Percentiles rank a stretch among this genome's conserved stretches.
These are phyloP conservation scores for Drosophila albomicans DNA, from an alignment of 1,140 invertebrate species.

Conservation along the genomic window DNA sequence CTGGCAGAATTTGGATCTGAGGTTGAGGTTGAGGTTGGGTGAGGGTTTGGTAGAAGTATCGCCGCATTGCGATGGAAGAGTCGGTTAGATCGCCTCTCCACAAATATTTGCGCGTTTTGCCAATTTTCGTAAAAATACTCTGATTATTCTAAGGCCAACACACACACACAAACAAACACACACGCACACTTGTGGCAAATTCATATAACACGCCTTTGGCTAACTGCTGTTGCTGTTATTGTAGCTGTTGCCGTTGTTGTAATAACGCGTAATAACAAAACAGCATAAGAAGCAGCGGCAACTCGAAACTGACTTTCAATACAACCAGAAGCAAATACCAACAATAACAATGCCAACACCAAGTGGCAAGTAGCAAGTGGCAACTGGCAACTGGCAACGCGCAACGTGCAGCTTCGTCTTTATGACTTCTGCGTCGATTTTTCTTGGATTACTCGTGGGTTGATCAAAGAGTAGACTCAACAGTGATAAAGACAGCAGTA, in stretches of 20 bases:
- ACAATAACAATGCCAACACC: constrained; percentile 41
- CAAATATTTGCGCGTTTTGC: constrained; percentile 72
- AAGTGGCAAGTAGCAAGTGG: constrained; percentile 41
- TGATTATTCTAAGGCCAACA: constrained; percentile 64
- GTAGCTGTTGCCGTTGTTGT: constrained; percentile 46
- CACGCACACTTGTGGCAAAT: not conserved
- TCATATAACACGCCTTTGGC: constrained; percentile 43
- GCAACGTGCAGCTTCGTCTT: constrained; percentile 66
- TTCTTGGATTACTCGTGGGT: constrained; percentile 14
- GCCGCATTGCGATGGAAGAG: constrained; percentile 7
- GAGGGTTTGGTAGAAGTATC: not conserved
- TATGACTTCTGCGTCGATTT: constrained; percentile 60
- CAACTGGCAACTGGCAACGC: constrained; percentile 50
- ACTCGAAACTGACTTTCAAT: constrained; percentile 57
- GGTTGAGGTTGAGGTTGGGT: not conserved
- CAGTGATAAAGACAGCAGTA: not conserved
- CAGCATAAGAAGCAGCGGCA: constrained; percentile 48
- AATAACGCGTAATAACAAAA: constrained; percentile 74
- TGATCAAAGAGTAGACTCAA: not conserved
- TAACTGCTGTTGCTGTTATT: constrained; percentile 53
- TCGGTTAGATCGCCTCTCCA: constrained; percentile 10
- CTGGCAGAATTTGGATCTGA: constrained; percentile 34
- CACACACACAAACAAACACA: constrained; percentile 23
- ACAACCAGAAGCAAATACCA: constrained; percentile 59
- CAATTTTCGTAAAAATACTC: constrained; percentile 71